Evolutionary conservation across 2,888 invertebrate species (phyloP).

Genomic region (Drosophila cracens): DNA sequence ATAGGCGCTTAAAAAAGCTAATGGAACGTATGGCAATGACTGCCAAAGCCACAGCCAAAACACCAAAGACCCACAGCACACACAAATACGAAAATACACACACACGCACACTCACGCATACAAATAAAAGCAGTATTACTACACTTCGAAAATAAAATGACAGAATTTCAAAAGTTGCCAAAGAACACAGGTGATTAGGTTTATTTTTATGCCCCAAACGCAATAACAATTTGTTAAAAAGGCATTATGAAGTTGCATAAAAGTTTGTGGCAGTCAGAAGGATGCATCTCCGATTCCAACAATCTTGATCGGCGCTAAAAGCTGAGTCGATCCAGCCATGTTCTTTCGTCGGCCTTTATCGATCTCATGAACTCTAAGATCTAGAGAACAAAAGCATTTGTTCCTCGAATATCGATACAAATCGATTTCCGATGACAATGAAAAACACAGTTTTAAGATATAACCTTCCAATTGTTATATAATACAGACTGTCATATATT

Average conservation of each 20-base stretch:
- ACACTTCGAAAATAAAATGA: not conserved
- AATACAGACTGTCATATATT: not conserved
- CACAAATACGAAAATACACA: constrained; percentile 1
- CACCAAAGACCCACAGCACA: constrained; percentile 10
- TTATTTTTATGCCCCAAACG: not conserved
- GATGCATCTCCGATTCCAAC: not conserved
- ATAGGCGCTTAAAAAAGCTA: constrained; percentile 71
- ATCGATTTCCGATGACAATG: not conserved
- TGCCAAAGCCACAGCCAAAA: constrained; percentile 37
- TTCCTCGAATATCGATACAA: not conserved
- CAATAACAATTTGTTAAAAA: not conserved
- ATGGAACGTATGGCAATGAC: constrained; percentile 71
- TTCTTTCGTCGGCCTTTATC: not conserved
- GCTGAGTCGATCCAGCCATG: not conserved
- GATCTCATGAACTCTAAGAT: not conserved
- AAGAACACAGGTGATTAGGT: not conserved
- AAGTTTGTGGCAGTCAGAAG: not conserved
- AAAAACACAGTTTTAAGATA: not conserved
- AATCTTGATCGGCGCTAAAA: not conserved
- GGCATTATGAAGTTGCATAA: not conserved
- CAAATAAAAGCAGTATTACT: constrained; percentile 9
- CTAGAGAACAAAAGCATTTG: not conserved
- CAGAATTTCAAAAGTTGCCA: not conserved
- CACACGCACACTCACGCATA: constrained; percentile 12
- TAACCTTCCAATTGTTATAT: not conserved